Evolutionary conservation across 2,888 invertebrate species (phyloP).

Genomic region (Brassicogethes aeneus): DNA sequence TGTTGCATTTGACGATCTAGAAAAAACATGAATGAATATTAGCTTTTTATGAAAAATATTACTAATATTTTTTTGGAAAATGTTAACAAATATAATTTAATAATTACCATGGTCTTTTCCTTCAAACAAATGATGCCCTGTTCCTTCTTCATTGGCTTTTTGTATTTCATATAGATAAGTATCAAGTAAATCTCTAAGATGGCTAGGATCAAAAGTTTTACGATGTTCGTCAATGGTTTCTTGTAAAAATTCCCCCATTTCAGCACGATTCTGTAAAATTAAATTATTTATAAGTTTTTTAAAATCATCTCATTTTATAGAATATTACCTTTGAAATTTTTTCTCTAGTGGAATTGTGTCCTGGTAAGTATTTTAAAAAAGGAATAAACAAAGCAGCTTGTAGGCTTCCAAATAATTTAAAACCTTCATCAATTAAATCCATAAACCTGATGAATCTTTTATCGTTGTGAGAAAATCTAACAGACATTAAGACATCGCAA

Average conservation of each 20-base stretch:
- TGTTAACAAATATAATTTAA: not conserved
- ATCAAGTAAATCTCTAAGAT: slow-evolving; percentile 77
- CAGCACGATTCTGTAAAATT: slow-evolving; percentile 56
- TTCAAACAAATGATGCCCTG: slow-evolving; percentile 65
- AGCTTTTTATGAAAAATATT: slow-evolving; percentile 2
- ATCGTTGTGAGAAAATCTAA: slow-evolving; percentile 73
- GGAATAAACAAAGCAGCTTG: slow-evolving; percentile 79
- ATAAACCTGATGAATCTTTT: slow-evolving; percentile 70
- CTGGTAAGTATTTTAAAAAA: slow-evolving; percentile 56
- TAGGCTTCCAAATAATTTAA: slow-evolving; percentile 75
- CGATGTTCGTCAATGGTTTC: slow-evolving; percentile 77
- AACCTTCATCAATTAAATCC: slow-evolving; percentile 84
- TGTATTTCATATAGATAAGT: slow-evolving; percentile 79
- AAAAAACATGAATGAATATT: slow-evolving; percentile 11
- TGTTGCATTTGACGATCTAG: slow-evolving; percentile 85
- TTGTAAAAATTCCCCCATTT: slow-evolving; percentile 80
- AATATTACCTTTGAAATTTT: slow-evolving; percentile 48
- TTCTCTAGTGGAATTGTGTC: slow-evolving; percentile 42
- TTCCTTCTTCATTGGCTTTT: slow-evolving; percentile 69
- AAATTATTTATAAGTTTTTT: slow-evolving; percentile 1
- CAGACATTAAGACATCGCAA: slow-evolving; percentile 83
- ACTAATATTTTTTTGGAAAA: too few relatives aligned
- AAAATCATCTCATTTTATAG: slow-evolving; percentile 2
- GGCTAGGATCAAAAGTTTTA: slow-evolving; percentile 61
- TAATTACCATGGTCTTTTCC: slow-evolving; percentile 73